These are phyloP conservation scores for Xestia xanthographa DNA, from an alignment of 2,888 invertebrate genomes.

Conservation along the genomic window DNA sequence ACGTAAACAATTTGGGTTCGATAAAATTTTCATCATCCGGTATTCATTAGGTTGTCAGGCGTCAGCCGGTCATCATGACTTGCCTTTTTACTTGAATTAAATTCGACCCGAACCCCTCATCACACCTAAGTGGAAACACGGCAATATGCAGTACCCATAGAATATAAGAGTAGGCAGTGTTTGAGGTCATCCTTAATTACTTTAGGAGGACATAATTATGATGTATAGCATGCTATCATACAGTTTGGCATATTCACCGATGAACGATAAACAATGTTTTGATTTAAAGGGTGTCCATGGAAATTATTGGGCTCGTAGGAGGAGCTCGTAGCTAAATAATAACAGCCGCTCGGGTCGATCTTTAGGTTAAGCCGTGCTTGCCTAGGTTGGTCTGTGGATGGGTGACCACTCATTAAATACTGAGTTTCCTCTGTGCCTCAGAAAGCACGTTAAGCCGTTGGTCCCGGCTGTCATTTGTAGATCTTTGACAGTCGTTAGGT, in stretches of 20 bases:
- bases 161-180: conserved; percentile 27
- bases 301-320: no score
- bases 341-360: no score
- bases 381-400: no score
- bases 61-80: conserved; percentile 57
- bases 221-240: not conserved
- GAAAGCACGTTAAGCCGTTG: no score
- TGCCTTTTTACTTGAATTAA: conserved; percentile 58
- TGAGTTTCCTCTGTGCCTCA: no score
- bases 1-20: conserved; percentile 52
- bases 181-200: conserved; percentile 42
- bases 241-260: not conserved
- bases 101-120: conserved; percentile 56
- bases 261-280: not conserved
- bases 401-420: no score
- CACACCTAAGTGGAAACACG: conserved; percentile 55
- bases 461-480: no score
- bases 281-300: not conserved
- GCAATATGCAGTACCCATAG: conserved; percentile 28
- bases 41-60: conserved; percentile 57
- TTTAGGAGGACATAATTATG: not conserved
- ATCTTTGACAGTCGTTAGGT: no score
- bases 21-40: conserved; percentile 53
- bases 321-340: no score
- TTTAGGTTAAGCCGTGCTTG: no score